Percentiles rank a stretch among this genome's conserved stretches.
phyloP scores from a whole-genome alignment of 2,797 vertebrate genomes.

The Acridotheres tristis region DNA sequence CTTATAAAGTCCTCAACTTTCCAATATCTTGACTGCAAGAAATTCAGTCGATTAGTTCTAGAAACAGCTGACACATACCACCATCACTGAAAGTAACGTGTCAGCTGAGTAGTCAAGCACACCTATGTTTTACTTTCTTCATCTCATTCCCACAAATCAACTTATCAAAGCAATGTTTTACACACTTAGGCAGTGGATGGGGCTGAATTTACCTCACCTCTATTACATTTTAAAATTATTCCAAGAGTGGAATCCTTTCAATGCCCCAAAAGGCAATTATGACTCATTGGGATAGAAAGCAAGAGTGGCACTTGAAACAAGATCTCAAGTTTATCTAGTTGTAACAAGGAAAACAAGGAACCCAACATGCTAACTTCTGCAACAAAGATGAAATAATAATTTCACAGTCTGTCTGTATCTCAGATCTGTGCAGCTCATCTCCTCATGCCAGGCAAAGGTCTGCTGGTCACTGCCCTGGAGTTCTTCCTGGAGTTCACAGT shows the following conservation, averaged over 20 bases:
- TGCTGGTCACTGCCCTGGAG: neutral
- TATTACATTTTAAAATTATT: neutral
- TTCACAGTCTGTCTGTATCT: neutral
- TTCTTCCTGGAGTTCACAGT: neutral
- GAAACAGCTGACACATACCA: neutral
- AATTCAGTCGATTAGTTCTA: neutral
- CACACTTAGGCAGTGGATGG: neutral
- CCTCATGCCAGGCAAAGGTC: fast-evolving
- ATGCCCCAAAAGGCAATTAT: neutral
- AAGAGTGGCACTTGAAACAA: neutral
- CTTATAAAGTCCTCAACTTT: neutral
- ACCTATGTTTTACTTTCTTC: neutral
- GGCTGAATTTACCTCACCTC: neutral
- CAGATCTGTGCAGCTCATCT: neutral
- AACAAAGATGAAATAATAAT: neutral
- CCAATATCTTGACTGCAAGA: neutral
- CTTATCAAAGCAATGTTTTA: neutral
- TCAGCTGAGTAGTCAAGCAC: neutral
- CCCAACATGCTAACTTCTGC: neutral
- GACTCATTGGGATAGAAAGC: neutral
- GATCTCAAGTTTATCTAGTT: neutral
- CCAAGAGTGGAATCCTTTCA: neutral
- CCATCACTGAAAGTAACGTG: neutral
- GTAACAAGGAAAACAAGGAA: neutral
- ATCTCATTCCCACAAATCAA: neutral